Conservation (phyloP, 2,113 vertebrate genomes). For the Microcebus jonahi region DNA sequence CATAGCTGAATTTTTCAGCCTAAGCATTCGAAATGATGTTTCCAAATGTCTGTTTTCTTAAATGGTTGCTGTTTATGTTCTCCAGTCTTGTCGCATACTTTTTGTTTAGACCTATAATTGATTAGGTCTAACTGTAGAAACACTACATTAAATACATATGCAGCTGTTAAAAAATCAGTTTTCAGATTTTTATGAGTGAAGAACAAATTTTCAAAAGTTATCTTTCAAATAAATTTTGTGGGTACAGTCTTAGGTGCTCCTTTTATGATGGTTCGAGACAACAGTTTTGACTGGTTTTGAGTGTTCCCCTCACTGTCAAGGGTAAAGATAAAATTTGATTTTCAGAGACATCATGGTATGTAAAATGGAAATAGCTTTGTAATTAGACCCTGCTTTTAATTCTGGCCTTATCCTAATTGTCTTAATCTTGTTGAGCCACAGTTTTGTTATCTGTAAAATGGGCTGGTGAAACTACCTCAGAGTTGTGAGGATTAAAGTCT, state of each 20-base stretch:
- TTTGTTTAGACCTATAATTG: not conserved
- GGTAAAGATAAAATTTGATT: not conserved
- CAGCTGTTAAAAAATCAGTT: not conserved
- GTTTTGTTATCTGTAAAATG: slow-evolving; percentile 39
- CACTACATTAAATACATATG: not conserved
- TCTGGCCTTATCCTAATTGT: not conserved
- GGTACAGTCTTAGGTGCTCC: not conserved
- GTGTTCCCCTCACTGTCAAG: not conserved
- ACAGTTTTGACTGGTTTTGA: not conserved
- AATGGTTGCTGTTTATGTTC: not conserved
- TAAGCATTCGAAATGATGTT: not conserved
- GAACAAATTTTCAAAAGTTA: slow-evolving; percentile 30
- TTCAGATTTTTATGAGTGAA: not conserved
- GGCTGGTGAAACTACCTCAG: not conserved
- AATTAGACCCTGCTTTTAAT: not conserved
- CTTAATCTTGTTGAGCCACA: not conserved
- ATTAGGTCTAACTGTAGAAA: not conserved
- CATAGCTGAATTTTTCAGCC: slow-evolving; percentile 10
- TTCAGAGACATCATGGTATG: not conserved
- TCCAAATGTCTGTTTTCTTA: not conserved
- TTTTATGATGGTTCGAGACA: not conserved
- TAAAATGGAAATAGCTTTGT: not conserved
- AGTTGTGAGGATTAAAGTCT: not conserved
- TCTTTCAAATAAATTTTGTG: not conserved
- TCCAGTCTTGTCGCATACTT: not conserved